Base-by-base conservation (phyloP, 2,888 invertebrate genomes). In the Noctua comes region DNA sequence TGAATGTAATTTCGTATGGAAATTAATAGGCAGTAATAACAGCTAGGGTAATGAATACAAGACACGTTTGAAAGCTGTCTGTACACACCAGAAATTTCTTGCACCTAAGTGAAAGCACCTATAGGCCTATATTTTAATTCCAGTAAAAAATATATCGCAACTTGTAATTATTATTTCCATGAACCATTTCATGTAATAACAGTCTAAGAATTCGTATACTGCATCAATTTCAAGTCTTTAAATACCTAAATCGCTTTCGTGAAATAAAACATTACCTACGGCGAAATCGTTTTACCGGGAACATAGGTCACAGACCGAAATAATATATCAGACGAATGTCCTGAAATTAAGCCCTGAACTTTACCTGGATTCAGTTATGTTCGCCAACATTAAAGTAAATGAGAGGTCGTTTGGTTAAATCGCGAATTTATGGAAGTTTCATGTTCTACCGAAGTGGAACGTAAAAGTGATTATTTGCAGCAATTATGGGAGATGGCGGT, bases 381-480 rank as follows among this genome's bases (percentile, higher is more conserved):
- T 73, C 57, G 71, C 27, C 57, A 57, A 59, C 79, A 68, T 74
- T 46, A 73, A 86, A 75, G n/a, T 64, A 54, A 86, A 83, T 73
- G 77, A 51, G 57, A 21, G 57, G 31, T 83, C 80, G 74, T 83
- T 86, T 68, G 77, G 51, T 69, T 36, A 65, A 65, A 88, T 78
- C 48, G 86, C 59, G 68, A 77, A 77, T 86, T 88, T 83, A 88
- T 86, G 84, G 70, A 40, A 70, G 51, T 86, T 86, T 86, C 80
- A 83, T 86, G 79, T 88, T 80, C 80, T 79, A 46, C 59, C 27
- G 54, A 40, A 36, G 57, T n/a, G 24, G 48, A 69, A 54, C 16
- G 51, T 24, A 62, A 74, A 75, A 80, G 70, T 84, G 57, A 80
- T 84, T 79, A 84, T 76, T 79, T 80, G 64, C 16, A 54, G 59